A percentile compares a stretch with the other conserved stretches of the same genome.
These are phyloP conservation scores for Apolygus lucorum DNA, from an alignment of 1,140 invertebrate species.

Conservation along the genomic window DNA sequence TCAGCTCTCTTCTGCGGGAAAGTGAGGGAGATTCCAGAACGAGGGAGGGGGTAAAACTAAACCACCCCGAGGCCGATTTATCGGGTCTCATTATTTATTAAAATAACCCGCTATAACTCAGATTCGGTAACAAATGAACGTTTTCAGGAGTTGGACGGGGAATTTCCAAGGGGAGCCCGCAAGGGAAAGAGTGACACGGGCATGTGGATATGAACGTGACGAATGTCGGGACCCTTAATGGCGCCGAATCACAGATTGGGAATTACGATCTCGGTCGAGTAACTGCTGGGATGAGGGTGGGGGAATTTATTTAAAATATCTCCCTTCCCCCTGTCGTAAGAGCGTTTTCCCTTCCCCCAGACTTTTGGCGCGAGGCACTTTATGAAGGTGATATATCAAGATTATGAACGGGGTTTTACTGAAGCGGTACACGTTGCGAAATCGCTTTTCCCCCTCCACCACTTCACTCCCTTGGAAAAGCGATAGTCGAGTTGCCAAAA, in stretches of 20 bases:
- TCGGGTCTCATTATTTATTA: slow-evolving; percentile 21
- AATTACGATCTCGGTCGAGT: slow-evolving; percentile 12
- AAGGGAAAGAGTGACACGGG: slow-evolving; percentile 18
- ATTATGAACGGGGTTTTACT: too few relatives aligned
- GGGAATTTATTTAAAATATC: slow-evolving; percentile 18
- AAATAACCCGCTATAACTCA: slow-evolving; percentile 22
- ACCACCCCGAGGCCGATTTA: slow-evolving; percentile 1
- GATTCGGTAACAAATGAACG: slow-evolving; percentile 21
- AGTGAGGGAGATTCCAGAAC: too few relatives aligned
- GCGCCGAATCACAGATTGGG: slow-evolving; percentile 18
- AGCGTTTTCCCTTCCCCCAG: background rate
- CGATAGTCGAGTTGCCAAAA: too few relatives aligned
- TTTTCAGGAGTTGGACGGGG: background rate
- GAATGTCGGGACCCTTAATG: slow-evolving; percentile 14
- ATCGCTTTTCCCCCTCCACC: background rate
- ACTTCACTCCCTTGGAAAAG: too few relatives aligned
- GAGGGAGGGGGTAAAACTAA: slow-evolving; percentile 10
- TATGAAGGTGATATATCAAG: background rate
- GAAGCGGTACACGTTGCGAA: too few relatives aligned
- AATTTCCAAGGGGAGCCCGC: background rate
- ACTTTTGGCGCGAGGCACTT: background rate
- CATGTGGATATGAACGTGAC: slow-evolving; percentile 22
- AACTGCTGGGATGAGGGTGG: slow-evolving; percentile 6
- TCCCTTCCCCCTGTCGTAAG: background rate
- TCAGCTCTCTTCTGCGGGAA: too few relatives aligned